Evolutionary conservation across 1,140 invertebrate genomes (phyloP).

Genomic region (Drosophila orena): DNA sequence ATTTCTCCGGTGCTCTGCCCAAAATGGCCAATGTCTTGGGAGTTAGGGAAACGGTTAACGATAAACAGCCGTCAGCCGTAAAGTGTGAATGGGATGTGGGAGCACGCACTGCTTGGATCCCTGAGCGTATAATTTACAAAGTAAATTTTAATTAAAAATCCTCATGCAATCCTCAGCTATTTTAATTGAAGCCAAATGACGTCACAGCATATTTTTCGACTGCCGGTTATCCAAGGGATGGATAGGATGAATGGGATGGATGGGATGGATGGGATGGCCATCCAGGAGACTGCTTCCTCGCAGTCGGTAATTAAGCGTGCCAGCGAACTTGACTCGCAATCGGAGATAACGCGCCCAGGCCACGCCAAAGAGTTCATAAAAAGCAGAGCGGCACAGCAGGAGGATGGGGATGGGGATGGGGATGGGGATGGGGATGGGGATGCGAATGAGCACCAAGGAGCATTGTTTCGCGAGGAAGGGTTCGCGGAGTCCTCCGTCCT

Average conservation of each 20-base stretch:
- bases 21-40: not conserved
- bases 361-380: slow-evolving; percentile 73
- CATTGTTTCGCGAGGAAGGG: slow-evolving; percentile 7
- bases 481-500: not conserved
- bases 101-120: slow-evolving; percentile 61
- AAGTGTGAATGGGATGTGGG: slow-evolving; percentile 31
- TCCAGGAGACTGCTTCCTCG: not conserved
- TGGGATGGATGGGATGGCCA: not conserved
- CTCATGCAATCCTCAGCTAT: slow-evolving; percentile 77
- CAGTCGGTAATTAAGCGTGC: slow-evolving; percentile 71
- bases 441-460: not conserved
- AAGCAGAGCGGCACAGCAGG: too few relatives aligned
- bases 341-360: slow-evolving; percentile 51
- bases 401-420: slow-evolving; percentile 22
- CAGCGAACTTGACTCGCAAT: slow-evolving; percentile 57
- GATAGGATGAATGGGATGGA: too few relatives aligned
- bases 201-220: slow-evolving; percentile 58
- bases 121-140: slow-evolving; percentile 78
- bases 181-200: slow-evolving; percentile 81
- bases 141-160: slow-evolving; percentile 82
- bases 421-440: not conserved
- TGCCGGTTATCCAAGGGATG: slow-evolving; percentile 24
- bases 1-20: not conserved
- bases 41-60: not conserved
- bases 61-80: slow-evolving; percentile 30